A percentile compares a stretch with the other conserved stretches of the same genome.
Conservation (phyloP, 2,888 invertebrate genomes). For the Archips xylosteana region DNA sequence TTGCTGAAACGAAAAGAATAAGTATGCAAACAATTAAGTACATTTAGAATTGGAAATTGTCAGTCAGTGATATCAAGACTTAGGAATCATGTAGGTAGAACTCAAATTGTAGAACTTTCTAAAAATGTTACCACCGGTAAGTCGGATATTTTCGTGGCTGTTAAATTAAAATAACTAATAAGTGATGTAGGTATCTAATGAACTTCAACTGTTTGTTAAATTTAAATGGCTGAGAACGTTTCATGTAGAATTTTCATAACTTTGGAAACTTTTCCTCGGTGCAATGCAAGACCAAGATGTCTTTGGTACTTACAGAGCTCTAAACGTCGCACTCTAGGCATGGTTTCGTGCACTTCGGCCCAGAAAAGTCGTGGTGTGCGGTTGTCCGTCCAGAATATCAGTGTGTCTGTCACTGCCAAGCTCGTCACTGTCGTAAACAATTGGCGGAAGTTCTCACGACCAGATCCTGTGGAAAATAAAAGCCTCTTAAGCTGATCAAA, state of each 20-base stretch:
- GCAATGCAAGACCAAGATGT: not conserved
- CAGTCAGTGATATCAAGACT: too few species aligned
- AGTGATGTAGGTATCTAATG: too few species aligned
- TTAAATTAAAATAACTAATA: too few species aligned
- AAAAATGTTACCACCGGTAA: too few species aligned
- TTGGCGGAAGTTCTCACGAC: constrained; percentile 73
- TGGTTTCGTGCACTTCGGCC: constrained; percentile 66
- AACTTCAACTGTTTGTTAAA: too few species aligned
- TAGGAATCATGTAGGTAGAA: too few species aligned
- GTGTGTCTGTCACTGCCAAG: constrained; percentile 86
- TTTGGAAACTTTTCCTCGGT: too few species aligned
- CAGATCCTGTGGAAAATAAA: constrained; percentile 68
- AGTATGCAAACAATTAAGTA: not conserved
- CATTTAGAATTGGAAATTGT: not conserved
- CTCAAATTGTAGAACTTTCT: too few species aligned
- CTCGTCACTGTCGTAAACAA: constrained; percentile 81
- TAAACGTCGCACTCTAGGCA: constrained; percentile 63
- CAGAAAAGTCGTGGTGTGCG: constrained; percentile 86
- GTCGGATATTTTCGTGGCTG: too few species aligned
- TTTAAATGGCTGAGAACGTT: too few species aligned
- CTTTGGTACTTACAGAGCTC: constrained; percentile 61
- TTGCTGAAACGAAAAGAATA: constrained; percentile 61
- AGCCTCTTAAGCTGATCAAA: not conserved
- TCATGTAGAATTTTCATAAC: too few species aligned
- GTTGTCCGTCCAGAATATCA: constrained; percentile 89